These are phyloP conservation scores for Heliocidaris erythrogramma DNA, from an alignment of 35 echinoderm and acorn worm species.

Conservation along the genomic window DNA sequence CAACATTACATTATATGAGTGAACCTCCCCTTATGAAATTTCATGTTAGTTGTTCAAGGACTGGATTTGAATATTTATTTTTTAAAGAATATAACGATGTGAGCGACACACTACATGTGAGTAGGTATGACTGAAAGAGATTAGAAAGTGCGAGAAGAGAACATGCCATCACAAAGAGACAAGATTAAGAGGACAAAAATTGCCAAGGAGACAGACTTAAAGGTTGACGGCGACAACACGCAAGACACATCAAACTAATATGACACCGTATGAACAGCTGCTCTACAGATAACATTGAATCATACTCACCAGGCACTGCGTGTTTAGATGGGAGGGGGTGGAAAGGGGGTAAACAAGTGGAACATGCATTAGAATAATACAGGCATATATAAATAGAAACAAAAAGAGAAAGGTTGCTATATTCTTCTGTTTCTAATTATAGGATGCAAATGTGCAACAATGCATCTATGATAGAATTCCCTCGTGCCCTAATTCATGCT, in stretches of 20 bases:
- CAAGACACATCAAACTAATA: not conserved
- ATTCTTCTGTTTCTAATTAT: not conserved
- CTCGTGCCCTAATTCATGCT: not conserved
- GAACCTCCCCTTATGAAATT: not conserved
- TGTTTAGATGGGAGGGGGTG: not conserved
- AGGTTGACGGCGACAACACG: not conserved
- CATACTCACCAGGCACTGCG: slow-evolving; percentile 6
- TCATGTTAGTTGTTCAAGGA: not conserved
- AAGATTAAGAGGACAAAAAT: not conserved
- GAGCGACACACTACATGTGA: not conserved
- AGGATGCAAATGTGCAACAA: not conserved
- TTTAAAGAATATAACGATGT: not conserved
- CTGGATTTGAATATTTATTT: not conserved
- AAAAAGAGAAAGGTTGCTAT: not conserved
- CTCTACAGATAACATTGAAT: not conserved
- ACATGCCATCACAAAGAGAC: not conserved
- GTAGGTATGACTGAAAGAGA: not conserved
- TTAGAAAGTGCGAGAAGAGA: not conserved
- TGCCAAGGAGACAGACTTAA: not conserved
- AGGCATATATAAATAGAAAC: not conserved
- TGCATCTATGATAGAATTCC: not conserved
- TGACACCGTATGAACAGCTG: not conserved
- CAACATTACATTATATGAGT: not conserved
- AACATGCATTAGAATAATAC: not conserved
- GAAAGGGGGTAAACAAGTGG: not conserved